Base-by-base conservation (phyloP, 2,888 invertebrate genomes). In the Limenitis camilla region DNA sequence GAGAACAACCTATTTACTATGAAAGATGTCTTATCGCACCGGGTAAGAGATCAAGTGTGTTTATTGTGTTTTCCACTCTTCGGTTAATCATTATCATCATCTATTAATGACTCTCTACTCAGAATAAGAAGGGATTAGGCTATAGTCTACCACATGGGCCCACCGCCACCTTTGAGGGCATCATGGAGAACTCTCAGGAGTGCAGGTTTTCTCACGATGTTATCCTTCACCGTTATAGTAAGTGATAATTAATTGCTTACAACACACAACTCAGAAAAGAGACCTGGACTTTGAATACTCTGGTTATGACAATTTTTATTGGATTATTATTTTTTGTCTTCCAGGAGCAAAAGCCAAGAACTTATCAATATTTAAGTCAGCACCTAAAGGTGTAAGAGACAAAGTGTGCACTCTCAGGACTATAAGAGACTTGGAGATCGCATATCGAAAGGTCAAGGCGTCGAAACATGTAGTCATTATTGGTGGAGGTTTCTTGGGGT, bases 1-100 rank as follows among this genome's bases (percentile, higher is more conserved):
- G 83, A 1, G 85, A 83, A 36, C 71, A 69, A 55, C 83, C 86
- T 0, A 74, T 87, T 1, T 84, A 82, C 67, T 87, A 86, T 58
- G 84, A 86, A 61, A 62, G 84, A 10, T 78, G 78, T 56, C 58
- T 87, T 52, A 48, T 87, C 0, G 86, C 86, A 0, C 68, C 74
- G 1, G 86, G 86, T 85, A 11, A 43, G 47, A 41, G 8, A 29
- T 6, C 2, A 29, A 8, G 9, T 28, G 10, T 39, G n/a, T n/a
- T n/a, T n/a, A n/a, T n/a, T n/a, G n/a, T n/a, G n/a, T n/a, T n/a
- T 35, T 4, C 5, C 27, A 10, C 10, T 10, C 8, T 6, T 40
- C 8, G 5, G 11, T 10, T 19, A 11, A 6, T 11, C 19, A 40
- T 40, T 11, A 10, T 10, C 27, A 5, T 40, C 1, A 10, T 11